Percentiles rank a stretch among this genome's conserved stretches.
phyloP scores from a whole-genome alignment of 2,113 vertebrate genomes.

The Nansenia antarctica region DNA sequence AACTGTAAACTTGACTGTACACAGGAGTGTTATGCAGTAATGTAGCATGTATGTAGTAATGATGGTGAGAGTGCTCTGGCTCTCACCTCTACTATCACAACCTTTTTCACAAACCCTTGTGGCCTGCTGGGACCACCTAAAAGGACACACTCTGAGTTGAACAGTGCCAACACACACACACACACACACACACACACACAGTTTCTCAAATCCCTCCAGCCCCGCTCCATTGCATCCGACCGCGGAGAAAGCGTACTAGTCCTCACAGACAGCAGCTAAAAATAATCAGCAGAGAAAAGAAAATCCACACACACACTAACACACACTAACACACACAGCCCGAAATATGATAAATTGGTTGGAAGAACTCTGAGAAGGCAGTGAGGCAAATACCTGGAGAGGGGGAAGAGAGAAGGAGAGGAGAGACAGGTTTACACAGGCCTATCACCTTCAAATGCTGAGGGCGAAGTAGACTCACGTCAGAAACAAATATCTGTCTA shows the following conservation, averaged over 20 bases:
- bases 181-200: conserved; percentile 19
- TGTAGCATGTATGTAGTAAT: conserved; percentile 33
- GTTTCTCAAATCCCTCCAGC: conserved; percentile 7
- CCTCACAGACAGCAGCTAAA: conserved; percentile 52
- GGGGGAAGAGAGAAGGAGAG: background rate
- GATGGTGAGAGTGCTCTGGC: conserved; percentile 29
- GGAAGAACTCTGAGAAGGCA: background rate
- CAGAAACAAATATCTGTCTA: background rate
- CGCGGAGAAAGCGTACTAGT: conserved; percentile 36
- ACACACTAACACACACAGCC: conserved; percentile 16
- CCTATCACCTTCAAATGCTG: background rate
- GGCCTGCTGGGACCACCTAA: conserved; percentile 30
- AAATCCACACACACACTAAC: conserved; percentile 8
- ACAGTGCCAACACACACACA: conserved; percentile 11
- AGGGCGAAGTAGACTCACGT: background rate
- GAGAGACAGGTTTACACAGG: background rate
- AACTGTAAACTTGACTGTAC: too few relatives aligned
- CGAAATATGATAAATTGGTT: conserved; percentile 40
- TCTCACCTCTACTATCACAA: too few relatives aligned
- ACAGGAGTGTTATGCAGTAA: too few relatives aligned
- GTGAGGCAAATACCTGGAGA: background rate
- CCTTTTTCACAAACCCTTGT: background rate
- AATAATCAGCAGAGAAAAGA: conserved; percentile 46
- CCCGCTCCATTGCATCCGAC: conserved; percentile 8
- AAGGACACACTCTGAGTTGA: background rate